Evolutionary conservation across 2,888 invertebrate genomes (phyloP), one percentile per base, ranked within the genome.

Genomic region (Amphipoea lucens): DNA sequence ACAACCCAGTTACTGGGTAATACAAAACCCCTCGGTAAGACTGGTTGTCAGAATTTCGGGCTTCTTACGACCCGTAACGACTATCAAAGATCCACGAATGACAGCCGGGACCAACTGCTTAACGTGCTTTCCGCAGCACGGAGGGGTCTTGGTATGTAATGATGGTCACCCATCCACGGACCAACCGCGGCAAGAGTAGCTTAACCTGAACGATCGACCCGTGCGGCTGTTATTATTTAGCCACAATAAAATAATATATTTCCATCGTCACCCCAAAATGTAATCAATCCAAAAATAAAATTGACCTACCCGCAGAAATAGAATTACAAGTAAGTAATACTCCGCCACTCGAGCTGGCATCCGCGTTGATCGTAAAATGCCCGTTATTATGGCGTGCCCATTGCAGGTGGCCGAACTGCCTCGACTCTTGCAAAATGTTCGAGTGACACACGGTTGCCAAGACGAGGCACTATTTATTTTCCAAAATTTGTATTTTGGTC

Each of bases 321-420:
- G 73, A 85, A 78, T 83, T 79, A 83, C 81, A 71, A 71, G 77
- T 74, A 75, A 29, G 40, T 40, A 40, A 87, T 78, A 63, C 67
- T 54, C 72, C 36, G 36, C 70, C 73, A 87, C 78, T 81, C 78
- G 48, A 74, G 76, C 67, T 65, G 79, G 79, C 76, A 75, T 69
- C 76, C 66, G 40, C 66, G 40, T 62, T 45, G 54, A 70, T 78
- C 80, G 70, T 87, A 86, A 87, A 87, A 67, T 87, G 79, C 51
- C 73, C n/a, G 82, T 29, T 84, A 76, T 72, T 72, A 82, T 70
- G 73, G 74, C 66, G 68, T 84, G 79, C 80, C 87, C 81, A 76
- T 80, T 82, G 75, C 87, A 87, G 87, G 79, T 87, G 77, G 36
- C 74, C 23, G 40, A 40, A 70, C 66, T 66, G 36, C 70, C 74